phyloP scores from a whole-genome alignment of 2,888 invertebrate genomes.

The Synergus umbraculus region DNA sequence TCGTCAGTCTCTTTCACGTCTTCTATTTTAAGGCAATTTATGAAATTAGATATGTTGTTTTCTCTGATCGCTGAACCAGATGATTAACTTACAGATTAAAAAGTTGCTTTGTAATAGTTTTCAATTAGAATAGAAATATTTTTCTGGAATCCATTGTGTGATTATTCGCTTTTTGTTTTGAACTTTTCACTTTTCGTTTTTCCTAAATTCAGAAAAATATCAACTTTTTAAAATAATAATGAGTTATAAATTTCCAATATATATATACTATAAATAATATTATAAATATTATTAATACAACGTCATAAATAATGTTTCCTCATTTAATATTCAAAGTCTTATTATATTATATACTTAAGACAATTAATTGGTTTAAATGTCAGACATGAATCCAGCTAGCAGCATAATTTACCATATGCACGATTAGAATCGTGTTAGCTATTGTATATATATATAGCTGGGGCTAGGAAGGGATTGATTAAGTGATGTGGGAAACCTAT shows the following conservation, averaged over 20 bases:
- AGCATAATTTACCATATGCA: background rate
- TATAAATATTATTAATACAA: too few relatives aligned
- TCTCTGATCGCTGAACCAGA: too few relatives aligned
- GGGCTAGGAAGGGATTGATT: slow-evolving; percentile 13
- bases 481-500: slow-evolving; percentile 20
- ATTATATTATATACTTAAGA: background rate
- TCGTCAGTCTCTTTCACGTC: background rate
- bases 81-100: too few relatives aligned
- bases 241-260: too few relatives aligned
- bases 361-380: background rate
- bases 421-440: slow-evolving; percentile 23
- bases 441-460: background rate
- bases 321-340: background rate
- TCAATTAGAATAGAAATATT: too few relatives aligned
- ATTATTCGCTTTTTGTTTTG: too few relatives aligned
- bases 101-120: too few relatives aligned
- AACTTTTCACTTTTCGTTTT: too few relatives aligned
- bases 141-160: too few relatives aligned
- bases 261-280: too few relatives aligned
- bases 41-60: background rate
- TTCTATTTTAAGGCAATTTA: background rate
- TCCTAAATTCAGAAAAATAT: too few relatives aligned
- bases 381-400: background rate
- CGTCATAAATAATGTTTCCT: too few relatives aligned
- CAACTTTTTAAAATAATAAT: background rate